These are phyloP conservation scores for Danionella dracula DNA, from an alignment of 2,797 vertebrate genomes.

Conservation along the genomic window DNA sequence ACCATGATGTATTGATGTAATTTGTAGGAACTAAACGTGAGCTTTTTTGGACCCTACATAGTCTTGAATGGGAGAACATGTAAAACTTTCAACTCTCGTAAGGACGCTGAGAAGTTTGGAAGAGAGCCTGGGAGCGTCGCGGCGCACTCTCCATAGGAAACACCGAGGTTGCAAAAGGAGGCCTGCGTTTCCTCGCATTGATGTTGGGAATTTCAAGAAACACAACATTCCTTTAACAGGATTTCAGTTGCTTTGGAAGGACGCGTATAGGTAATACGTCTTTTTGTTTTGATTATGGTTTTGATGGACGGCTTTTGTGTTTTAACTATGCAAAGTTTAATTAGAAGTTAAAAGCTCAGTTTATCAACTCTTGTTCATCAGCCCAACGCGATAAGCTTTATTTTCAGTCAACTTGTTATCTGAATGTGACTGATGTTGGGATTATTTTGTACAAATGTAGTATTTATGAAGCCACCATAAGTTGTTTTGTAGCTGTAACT, in stretches of 20 bases:
- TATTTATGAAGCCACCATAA: neutral
- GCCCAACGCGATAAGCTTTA: neutral
- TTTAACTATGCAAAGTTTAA: constrained; percentile 37
- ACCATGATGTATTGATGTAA: constrained; percentile 65
- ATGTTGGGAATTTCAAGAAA: constrained; percentile 70
- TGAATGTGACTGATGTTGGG: neutral
- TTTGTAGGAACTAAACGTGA: constrained; percentile 55
- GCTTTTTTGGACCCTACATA: constrained; percentile 65
- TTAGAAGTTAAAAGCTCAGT: constrained; percentile 38
- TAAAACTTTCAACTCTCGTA: constrained; percentile 71
- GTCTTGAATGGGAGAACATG: constrained; percentile 61
- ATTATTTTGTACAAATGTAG: too few species aligned
- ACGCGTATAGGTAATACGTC: constrained; percentile 70
- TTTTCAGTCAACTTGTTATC: neutral
- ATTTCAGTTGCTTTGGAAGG: constrained; percentile 63
- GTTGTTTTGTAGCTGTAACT: constrained; percentile 3
- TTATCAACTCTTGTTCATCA: constrained; percentile 14
- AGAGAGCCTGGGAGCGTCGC: constrained; percentile 67
- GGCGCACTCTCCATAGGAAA: constrained; percentile 79
- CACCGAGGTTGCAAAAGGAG: constrained; percentile 80
- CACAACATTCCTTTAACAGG: constrained; percentile 51
- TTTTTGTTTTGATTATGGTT: neutral
- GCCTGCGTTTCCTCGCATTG: constrained; percentile 70
- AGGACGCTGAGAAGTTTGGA: constrained; percentile 74
- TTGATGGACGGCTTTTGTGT: constrained; percentile 32